phyloP scores from a whole-genome alignment of 2,888 invertebrate genomes.

The Micoletzkya japonica region DNA sequence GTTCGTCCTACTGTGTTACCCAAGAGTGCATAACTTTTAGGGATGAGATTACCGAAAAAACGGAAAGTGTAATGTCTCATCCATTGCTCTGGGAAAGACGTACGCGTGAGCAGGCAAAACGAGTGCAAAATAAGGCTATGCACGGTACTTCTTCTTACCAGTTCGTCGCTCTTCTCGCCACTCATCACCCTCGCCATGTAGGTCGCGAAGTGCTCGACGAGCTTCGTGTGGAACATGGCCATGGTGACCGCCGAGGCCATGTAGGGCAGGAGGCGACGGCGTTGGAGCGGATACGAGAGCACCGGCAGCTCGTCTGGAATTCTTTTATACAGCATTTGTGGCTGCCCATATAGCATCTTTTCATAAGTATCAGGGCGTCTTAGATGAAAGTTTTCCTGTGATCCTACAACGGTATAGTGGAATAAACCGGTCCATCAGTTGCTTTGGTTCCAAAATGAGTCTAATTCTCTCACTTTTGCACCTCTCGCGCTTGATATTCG shows the following conservation, averaged over 20 bases:
- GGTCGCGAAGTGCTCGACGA: constrained; percentile 38
- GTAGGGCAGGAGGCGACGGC: constrained; percentile 80
- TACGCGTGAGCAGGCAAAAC: background rate
- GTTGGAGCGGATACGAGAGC: constrained; percentile 86
- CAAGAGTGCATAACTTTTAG: too few species aligned
- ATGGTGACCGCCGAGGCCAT: constrained; percentile 71
- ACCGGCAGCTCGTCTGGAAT: constrained; percentile 72
- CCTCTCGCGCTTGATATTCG: constrained; percentile 43
- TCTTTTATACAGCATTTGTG: too few species aligned
- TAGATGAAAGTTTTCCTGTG: too few species aligned
- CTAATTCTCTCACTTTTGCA: too few species aligned
- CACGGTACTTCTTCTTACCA: constrained; percentile 36
- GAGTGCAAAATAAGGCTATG: background rate
- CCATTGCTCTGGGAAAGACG: background rate
- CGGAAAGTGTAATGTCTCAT: background rate
- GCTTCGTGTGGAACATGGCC: background rate
- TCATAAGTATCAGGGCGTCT: too few species aligned
- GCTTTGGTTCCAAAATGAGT: too few species aligned
- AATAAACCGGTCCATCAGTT: too few species aligned
- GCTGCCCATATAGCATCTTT: background rate
- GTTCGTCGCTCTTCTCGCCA: constrained; percentile 64
- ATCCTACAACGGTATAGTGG: too few species aligned
- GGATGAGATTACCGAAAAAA: too few species aligned
- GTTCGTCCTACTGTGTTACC: too few species aligned
- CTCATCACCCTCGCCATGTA: constrained; percentile 60